These are phyloP conservation scores for Chrysaora quinquecirrha DNA, from an alignment of 30 jellyfish, hydroid and myxozoan species.

Conservation along the genomic window DNA sequence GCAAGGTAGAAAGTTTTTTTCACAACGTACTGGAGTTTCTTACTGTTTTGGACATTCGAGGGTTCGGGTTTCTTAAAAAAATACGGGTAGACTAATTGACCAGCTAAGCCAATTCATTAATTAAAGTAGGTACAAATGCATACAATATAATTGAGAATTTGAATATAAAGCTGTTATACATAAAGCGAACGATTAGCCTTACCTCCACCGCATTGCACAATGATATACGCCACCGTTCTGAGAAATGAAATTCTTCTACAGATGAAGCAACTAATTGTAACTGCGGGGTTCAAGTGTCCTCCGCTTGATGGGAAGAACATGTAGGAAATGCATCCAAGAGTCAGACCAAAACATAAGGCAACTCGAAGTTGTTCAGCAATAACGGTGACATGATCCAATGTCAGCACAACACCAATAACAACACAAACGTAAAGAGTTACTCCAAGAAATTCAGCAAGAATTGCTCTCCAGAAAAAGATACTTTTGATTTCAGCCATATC, in stretches of 20 bases:
- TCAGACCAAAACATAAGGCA: constrained; percentile 63
- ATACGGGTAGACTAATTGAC: too few relatives aligned
- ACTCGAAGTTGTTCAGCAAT: constrained; percentile 41
- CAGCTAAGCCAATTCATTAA: too few relatives aligned
- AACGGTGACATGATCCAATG: constrained; percentile 15
- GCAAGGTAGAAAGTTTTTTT: too few relatives aligned
- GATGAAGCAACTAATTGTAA: constrained; percentile 44
- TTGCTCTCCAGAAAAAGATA: constrained; percentile 73
- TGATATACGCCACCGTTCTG: constrained; percentile 27
- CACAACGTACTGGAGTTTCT: too few relatives aligned
- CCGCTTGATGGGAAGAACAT: constrained; percentile 65
- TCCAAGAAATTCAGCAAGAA: constrained; percentile 78
- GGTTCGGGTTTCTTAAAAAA: too few relatives aligned
- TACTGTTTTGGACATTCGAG: too few relatives aligned
- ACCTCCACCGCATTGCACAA: constrained; percentile 82
- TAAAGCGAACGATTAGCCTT: too few relatives aligned
- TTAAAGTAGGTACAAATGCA: too few relatives aligned
- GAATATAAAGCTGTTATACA: too few relatives aligned
- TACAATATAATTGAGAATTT: too few relatives aligned
- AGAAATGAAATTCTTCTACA: constrained; percentile 42
- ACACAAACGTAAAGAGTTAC: constrained; percentile 25
- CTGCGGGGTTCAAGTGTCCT: constrained; percentile 77
- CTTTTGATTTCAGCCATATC: not conserved
- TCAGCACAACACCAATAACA: constrained; percentile 45
- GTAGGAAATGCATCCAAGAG: constrained; percentile 51